Base-by-base conservation (phyloP, 2,888 invertebrate species). In the Drosophila rubida region DNA sequence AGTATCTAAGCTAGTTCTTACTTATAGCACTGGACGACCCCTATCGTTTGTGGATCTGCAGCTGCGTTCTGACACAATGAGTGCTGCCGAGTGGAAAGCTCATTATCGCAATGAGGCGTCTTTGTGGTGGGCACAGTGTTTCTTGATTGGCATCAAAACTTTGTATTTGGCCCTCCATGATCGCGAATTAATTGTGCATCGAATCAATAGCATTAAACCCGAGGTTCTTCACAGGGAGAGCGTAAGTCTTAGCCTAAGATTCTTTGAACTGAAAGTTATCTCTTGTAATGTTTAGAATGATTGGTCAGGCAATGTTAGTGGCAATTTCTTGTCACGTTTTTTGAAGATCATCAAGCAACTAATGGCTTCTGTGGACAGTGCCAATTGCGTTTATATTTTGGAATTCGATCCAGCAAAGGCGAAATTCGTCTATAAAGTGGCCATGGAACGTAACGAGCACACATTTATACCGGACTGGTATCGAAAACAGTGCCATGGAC, bases 381-480 rank as follows among this genome's bases (percentile, higher is more conserved):
- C 69, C 16, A 79, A 46, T 42, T 57, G 57, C 1, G 88, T 83
- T 0, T 79, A 65, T 41, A 11, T 68, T 3, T 39, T 79, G 0
- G 51, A 79, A 0, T 87, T 46, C 11, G 63, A 76, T 1, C 58
- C 74, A 0, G 39, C 5, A 5, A 50, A 5, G 4, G 71, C 68
- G 2, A 35, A 5, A 4, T 25, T 83, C 4, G 51, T 9, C 0
- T 67, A 76, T 42, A 46, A 23, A 7, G 9, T 32, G 2, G 37
- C 13, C 0, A 25, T 44, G 19, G 66, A 60, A 0, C 58, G 66
- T 0, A 85, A 57, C 27, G 42, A 45, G 4, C 53, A 72, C 22
- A 57, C 88, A 1, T 77, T 83, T 3, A 48, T 87, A 37, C 66
- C 71, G 0, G 86, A 83, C 27, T 87, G 88, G 88, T 87, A 45